Percentiles rank a stretch among this genome's conserved stretches.
Conservation (phyloP, 2,888 invertebrate species). For the Drymonia ruficornis region DNA sequence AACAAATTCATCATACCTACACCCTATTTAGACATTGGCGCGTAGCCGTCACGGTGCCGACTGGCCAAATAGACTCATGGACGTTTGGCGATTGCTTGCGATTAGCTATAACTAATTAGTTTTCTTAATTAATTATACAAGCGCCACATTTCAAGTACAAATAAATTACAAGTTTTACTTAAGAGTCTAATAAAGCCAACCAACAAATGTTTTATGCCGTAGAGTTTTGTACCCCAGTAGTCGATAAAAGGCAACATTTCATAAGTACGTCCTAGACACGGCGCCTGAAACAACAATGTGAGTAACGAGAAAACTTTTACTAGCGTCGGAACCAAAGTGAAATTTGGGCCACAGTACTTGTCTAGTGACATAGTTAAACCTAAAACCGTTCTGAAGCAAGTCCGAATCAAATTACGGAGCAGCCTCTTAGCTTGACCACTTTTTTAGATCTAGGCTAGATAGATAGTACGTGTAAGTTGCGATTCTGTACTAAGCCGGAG, state of each 20-base stretch:
- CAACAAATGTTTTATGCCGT: background rate
- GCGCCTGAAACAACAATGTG: constrained; percentile 6
- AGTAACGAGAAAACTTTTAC: constrained; percentile 15
- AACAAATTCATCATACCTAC: constrained; percentile 46
- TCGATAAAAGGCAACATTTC: constrained; percentile 3
- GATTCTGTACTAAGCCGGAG: constrained; percentile 18
- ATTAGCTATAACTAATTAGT: constrained; percentile 19
- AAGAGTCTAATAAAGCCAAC: background rate
- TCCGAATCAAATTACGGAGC: constrained; percentile 16
- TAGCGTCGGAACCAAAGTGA: background rate
- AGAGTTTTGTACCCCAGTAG: background rate
- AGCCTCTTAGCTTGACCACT: constrained; percentile 16
- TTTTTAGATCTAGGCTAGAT: constrained; percentile 20
- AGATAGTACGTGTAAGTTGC: constrained; percentile 12
- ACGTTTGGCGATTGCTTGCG: constrained; percentile 7
- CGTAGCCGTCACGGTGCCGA: constrained; percentile 19
- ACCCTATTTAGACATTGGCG: constrained; percentile 45
- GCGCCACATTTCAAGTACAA: background rate
- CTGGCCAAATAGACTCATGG: constrained; percentile 15
- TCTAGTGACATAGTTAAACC: constrained; percentile 6
- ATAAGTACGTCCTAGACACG: constrained; percentile 3
- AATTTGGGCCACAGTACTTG: constrained; percentile 13
- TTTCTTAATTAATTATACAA: constrained; percentile 10
- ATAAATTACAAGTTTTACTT: background rate
- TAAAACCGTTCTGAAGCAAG: constrained; percentile 9